These are phyloP conservation scores for Crematogaster levior DNA, from an alignment of 2,888 invertebrate genomes.

Conservation along the genomic window DNA sequence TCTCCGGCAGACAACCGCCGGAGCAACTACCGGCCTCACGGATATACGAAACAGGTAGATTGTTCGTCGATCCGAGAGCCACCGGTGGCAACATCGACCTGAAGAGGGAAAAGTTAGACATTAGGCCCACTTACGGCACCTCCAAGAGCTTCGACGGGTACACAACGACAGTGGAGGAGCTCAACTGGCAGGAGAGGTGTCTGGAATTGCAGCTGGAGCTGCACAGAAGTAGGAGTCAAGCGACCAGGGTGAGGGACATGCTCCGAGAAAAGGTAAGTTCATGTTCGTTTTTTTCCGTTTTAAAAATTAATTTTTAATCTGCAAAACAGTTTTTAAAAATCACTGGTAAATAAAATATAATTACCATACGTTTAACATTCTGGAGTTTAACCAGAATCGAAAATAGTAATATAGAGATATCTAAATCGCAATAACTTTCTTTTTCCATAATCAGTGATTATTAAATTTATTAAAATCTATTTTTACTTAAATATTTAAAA, in stretches of 20 bases:
- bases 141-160: slow-evolving; percentile 84
- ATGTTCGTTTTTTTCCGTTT: background rate
- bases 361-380: background rate
- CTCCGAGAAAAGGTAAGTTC: slow-evolving; percentile 94
- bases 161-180: slow-evolving; percentile 83
- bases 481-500: background rate
- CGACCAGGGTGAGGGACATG: slow-evolving; percentile 94
- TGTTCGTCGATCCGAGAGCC: slow-evolving; percentile 70
- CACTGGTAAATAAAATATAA: background rate
- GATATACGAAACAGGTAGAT: slow-evolving; percentile 62
- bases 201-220: slow-evolving; percentile 94
- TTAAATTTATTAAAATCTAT: background rate
- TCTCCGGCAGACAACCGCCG: slow-evolving; percentile 73
- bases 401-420: background rate
- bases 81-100: slow-evolving; percentile 57
- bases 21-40: slow-evolving; percentile 56
- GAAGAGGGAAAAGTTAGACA: slow-evolving; percentile 84
- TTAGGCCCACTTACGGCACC: slow-evolving; percentile 77
- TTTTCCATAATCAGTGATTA: background rate
- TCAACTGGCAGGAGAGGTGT: slow-evolving; percentile 96
- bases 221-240: slow-evolving; percentile 94
- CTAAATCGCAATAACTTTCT: background rate
- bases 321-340: background rate
- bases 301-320: background rate
- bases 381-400: background rate